Base-by-base conservation (phyloP, 1,140 invertebrate genomes). In the Sitobion miscanthi region DNA sequence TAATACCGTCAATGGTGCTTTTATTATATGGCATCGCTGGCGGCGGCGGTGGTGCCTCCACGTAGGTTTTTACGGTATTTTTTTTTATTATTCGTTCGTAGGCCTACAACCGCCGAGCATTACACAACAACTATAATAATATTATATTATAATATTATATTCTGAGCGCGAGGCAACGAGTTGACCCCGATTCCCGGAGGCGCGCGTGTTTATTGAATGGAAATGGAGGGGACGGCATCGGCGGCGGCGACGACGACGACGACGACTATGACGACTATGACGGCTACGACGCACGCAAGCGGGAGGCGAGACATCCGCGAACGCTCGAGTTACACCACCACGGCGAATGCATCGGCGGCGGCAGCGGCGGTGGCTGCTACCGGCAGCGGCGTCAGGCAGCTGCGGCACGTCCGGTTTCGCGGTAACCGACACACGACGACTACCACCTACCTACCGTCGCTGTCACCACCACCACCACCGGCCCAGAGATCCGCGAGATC, bases 381-480 rank as follows among this genome's bases (percentile, higher is more conserved):
- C 88, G 88, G n/a, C 20, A 2, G 87, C n/a, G 77, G 62, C 85
- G 87, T 49, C 49, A 14, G 21, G 91, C 91, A 57, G 91, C 82
- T 57, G 91, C 91, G 82, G 91, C 82, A 86, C 91, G 91, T 93
- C 91, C 91, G 91, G 91, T 89, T 89, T 89, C 21, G 88, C 88
- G 52, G 85, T 45, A 47, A 35, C 7, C 49, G 88, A 54, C 49
- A 30, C 23, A 77, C 62, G 62, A 77, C 62, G 62, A 77, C 62
- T n/a, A 77, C 49, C 49, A 52, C 52, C 52, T 54, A 23, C 57
- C 54, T 47, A 49, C 47, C 47, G 69, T 30, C 57, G 62, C 57
- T 30, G 14, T 20, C 30, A 57, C 82, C 30, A n/a, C 62, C 30
- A 38, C 47, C n/a, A 57, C 82, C 62, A 77, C 62, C 62, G 62